Evolutionary conservation across 2,888 invertebrate species (phyloP).

Genomic region (Drosophila subsilvestris): DNA sequence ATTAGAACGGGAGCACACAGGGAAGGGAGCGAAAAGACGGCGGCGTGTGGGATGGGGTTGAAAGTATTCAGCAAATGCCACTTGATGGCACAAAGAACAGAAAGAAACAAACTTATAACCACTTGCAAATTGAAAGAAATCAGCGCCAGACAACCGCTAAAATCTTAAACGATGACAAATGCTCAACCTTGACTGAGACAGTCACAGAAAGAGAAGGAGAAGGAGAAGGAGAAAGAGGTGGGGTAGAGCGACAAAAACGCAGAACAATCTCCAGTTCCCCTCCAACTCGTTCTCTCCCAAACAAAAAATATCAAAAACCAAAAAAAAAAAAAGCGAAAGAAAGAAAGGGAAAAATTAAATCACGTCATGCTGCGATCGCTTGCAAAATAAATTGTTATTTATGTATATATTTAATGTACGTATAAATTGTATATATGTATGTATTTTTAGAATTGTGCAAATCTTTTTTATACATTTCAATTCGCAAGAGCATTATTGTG

Average conservation of each 20-base stretch:
- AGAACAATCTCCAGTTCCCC: not conserved
- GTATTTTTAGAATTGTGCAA: constrained; percentile 67
- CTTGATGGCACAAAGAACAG: constrained; percentile 50
- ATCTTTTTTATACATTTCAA: constrained; percentile 73
- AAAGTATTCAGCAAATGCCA: constrained; percentile 60
- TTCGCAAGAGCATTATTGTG: constrained; percentile 32
- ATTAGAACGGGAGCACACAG: constrained; percentile 44
- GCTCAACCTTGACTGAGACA: constrained; percentile 68
- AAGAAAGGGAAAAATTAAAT: constrained; percentile 46
- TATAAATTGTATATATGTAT: constrained; percentile 3
- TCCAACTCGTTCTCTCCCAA: constrained; percentile 35
- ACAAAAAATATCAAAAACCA: constrained; percentile 14
- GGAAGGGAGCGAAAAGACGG: not conserved
- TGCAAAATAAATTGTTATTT: constrained; percentile 49
- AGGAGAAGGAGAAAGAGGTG: not conserved
- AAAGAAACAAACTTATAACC: constrained; percentile 59
- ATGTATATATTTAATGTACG: constrained; percentile 5
- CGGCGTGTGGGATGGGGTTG: not conserved
- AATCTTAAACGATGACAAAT: constrained; percentile 75
- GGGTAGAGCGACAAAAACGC: not conserved
- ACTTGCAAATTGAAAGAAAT: constrained; percentile 74
- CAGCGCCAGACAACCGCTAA: constrained; percentile 51
- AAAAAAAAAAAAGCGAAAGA: not conserved
- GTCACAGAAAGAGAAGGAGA: not conserved
- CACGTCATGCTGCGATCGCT: constrained; percentile 47